A percentile compares a stretch with the other conserved stretches of the same genome.
Evolutionary conservation across 2,113 vertebrate species (phyloP).

Genomic region (Epinephelus lanceolatus): DNA sequence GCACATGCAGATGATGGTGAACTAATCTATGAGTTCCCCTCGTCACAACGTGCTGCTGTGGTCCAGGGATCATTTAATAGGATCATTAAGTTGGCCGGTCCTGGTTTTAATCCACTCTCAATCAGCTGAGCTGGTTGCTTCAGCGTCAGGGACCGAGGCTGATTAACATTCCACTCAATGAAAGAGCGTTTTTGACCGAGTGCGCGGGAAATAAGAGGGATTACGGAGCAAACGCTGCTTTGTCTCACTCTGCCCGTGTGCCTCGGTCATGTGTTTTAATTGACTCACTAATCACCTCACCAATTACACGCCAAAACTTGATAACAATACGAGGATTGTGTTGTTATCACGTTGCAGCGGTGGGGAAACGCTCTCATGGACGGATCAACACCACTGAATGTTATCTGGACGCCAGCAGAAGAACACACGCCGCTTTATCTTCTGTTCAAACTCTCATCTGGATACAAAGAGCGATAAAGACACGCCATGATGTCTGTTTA

Average conservation of each 20-base stretch:
- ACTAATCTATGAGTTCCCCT: background rate
- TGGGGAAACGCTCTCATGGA: background rate
- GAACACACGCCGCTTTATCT: background rate
- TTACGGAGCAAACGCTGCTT: constrained; percentile 39
- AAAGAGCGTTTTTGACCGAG: constrained; percentile 33
- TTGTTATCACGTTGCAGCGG: constrained; percentile 32
- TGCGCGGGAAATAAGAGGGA: constrained; percentile 36
- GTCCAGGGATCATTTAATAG: constrained; percentile 37
- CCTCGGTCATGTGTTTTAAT: constrained; percentile 41
- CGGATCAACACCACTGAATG: background rate
- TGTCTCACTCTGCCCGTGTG: constrained; percentile 19
- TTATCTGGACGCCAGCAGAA: background rate
- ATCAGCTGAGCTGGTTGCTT: constrained; percentile 46
- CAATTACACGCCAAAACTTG: constrained; percentile 21
- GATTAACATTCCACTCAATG: constrained; percentile 58
- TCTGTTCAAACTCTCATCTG: background rate
- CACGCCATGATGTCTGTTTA: background rate
- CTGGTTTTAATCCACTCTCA: constrained; percentile 41
- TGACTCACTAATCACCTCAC: constrained; percentile 35
- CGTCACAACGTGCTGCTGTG: background rate
- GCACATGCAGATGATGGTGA: background rate
- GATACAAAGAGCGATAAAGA: background rate
- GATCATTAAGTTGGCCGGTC: constrained; percentile 32
- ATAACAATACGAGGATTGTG: constrained; percentile 22
- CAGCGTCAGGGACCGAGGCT: constrained; percentile 23